These are phyloP conservation scores for Turritopsis rubra DNA, from an alignment of 30 jellyfish, hydroid and myxozoan species.

Conservation along the genomic window DNA sequence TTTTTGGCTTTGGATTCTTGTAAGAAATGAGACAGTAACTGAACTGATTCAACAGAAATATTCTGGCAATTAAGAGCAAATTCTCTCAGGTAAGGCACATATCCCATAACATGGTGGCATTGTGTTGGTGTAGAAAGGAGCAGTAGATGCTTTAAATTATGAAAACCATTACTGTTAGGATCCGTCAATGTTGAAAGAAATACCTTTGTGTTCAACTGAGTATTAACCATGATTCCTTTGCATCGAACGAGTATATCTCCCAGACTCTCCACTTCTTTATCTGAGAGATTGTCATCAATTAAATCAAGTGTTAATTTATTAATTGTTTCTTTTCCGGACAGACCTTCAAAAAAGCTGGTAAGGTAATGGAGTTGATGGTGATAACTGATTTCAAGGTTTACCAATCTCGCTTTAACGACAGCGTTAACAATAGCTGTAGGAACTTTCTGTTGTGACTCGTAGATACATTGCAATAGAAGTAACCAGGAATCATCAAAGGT, in stretches of 20 bases:
- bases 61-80: not conserved
- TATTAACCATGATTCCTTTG: not conserved
- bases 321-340: not conserved
- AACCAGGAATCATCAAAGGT: not conserved
- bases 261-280: not conserved
- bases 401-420: not conserved
- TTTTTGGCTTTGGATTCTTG: not conserved
- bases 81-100: not conserved
- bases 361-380: not conserved
- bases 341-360: not conserved
- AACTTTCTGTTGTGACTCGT: not conserved
- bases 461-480: not conserved
- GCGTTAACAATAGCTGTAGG: not conserved
- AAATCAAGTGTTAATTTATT: not conserved
- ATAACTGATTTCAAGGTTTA: not conserved
- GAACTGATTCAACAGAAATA: not conserved
- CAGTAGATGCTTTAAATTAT: not conserved
- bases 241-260: not conserved
- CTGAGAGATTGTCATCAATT: not conserved
- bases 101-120: not conserved
- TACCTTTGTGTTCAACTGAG: not conserved
- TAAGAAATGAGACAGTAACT: not conserved
- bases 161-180: not conserved
- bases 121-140: not conserved
- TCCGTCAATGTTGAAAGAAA: not conserved